Evolutionary conservation across 2,888 invertebrate species (phyloP), one percentile per base, ranked within the genome.

Genomic region (Drosophila colorata): DNA sequence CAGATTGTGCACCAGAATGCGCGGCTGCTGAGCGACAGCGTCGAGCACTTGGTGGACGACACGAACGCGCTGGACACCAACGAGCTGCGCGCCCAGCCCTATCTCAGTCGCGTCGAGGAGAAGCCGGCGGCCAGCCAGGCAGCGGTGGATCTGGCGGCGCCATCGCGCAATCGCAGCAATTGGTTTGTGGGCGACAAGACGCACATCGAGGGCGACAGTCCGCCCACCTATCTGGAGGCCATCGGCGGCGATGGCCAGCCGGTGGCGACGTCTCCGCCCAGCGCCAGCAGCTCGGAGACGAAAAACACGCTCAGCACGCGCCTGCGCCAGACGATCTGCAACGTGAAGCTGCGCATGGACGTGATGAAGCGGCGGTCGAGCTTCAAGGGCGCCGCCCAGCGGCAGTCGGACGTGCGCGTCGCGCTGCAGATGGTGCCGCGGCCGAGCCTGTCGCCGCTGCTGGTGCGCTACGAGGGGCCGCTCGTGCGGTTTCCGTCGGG

Each of bases 401-500:
- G 78, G 9, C 83, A 81, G 64, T 74, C 85, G 35, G 91, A 92
- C 48, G 84, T 91, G 0, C 90, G 90, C 67, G 88, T 91, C 2
- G 86, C 90, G 0, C 72, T 92, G 7, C 89, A 92, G 65, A 92
- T 92, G 92, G 90, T 92, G 38, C 92, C 92, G 0, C 84, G 91
- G 1, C 92, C 92, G 0, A 82, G 88, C 7, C 69, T 92, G 2
- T 91, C 92, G n/a, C 90, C 90, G 0, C 61, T 89, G 4, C 64
- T 92, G 44, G 89, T 92, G 18, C 90, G 92, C 11, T 90, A 92
- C 65, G 92, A 92, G 71, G 92, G 92, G 0, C 92, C 91, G 0
- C 59, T 92, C 38, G 91, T 92, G 70, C 90, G 92, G 1, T 91
- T 92, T 18, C 92, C 92, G 4, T 89, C 91, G 7, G 95, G 95